These are phyloP conservation scores for Erinaceus europaeus DNA, from an alignment of 2,113 vertebrate species.

Conservation along the genomic window DNA sequence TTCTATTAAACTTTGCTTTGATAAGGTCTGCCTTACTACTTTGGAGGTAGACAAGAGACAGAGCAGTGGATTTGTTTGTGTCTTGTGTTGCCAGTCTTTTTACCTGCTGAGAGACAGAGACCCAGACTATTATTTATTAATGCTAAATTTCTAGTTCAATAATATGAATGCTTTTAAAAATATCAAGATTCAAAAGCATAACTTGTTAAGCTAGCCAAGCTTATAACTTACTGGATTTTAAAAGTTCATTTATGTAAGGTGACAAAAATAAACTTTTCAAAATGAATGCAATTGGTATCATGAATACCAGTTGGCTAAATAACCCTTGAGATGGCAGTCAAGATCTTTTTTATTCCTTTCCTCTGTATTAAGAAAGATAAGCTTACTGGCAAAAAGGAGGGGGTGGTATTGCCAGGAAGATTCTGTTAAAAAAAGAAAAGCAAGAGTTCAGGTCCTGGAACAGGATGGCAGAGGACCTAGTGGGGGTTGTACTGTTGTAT, in stretches of 20 bases:
- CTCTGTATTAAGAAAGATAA: constrained; percentile 27
- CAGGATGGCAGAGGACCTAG: too few relatives aligned
- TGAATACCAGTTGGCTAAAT: constrained; percentile 26
- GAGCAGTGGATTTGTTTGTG: background rate
- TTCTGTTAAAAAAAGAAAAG: background rate
- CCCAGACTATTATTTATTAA: background rate
- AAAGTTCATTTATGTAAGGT: constrained; percentile 53
- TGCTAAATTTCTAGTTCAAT: background rate
- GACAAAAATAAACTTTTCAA: constrained; percentile 50
- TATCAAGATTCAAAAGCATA: constrained; percentile 50
- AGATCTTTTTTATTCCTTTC: constrained; percentile 1
- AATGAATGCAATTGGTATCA: constrained; percentile 4
- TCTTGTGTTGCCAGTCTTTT: background rate
- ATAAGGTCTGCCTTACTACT: background rate
- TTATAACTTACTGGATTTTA: constrained; percentile 55
- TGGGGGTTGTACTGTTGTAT: too few relatives aligned
- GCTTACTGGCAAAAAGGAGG: constrained; percentile 25
- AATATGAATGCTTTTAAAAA: constrained; percentile 2
- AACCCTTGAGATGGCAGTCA: background rate
- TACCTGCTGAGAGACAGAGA: background rate
- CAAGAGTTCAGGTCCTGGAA: too few relatives aligned
- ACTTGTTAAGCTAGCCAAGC: constrained; percentile 28
- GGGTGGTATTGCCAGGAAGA: background rate
- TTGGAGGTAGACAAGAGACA: background rate
- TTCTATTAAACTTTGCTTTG: too few relatives aligned